Evolutionary conservation across 2,113 vertebrate species (phyloP), one percentile per base, ranked within the genome.

Genomic region (Scophthalmus maximus): DNA sequence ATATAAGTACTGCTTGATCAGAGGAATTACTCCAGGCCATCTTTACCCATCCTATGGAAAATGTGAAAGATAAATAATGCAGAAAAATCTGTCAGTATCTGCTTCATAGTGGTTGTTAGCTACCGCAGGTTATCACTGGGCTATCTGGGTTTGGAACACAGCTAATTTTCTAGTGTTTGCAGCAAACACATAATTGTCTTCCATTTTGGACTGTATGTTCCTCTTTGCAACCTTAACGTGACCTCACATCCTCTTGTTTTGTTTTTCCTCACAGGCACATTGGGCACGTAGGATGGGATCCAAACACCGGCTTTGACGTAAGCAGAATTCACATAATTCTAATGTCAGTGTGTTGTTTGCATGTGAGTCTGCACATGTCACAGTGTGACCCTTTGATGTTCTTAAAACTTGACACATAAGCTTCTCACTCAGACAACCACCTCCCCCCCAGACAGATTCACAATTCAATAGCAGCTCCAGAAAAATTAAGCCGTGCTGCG

Each of bases 301-400:
- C 98, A 79, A 99, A 98, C 88, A 99, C 97, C 64, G 98, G 98
- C 77, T 99, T 99, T 94, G 98, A 99, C 91, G 98, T 99, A 93
- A 98, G 97, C 95, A 69, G 12, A 20, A 34, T 27, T 52, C 10
- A 29, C 23, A 36, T 27, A 46, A 29, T 11, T 38, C 50, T 60
- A 12, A 44, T 1, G n/a, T n/a, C n/a, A n/a, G n/a, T n/a, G n/a
- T n/a, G n/a, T n/a, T n/a, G n/a, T n/a, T n/a, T n/a, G n/a, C n/a
- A n/a, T 62, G 2, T 7, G 12, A 12, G 10, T 47, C n/a, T 36
- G 44, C 46, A 46, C 34, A 25, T 17, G 18, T 38, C n/a, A 0
- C n/a, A 51, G 27, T 29, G 36, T 73, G 57, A 76, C 56, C 12
- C 49, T 25, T 17, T 30, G 22, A 46, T 47, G 40, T 67, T 74